Base-by-base conservation (phyloP, 2,888 invertebrate species). In the Dasypolia templi region DNA sequence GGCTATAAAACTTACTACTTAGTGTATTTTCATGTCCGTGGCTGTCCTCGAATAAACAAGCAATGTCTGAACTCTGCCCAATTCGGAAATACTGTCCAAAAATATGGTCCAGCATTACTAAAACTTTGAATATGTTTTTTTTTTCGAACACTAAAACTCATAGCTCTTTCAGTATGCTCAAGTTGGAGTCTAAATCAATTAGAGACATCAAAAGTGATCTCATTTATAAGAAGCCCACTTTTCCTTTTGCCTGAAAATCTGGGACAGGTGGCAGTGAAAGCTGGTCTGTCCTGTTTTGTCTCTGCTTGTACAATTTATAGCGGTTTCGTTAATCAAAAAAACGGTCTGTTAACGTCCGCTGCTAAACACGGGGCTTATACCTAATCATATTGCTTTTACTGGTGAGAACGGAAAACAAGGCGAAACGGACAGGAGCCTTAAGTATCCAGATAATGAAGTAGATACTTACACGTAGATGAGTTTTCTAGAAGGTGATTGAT, bases 191-290 rank as follows among this genome's bases (percentile, higher is more conserved):
- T 22, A 46, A 66, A 79, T 68, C 59, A 81, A 75, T 81, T 69
- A 66, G 42, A 77, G 44, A 73, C 49, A 58, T 72, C 72, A 76
- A 66, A 79, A 80, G 29, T 67, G 75, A 79, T 79, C 51, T 75
- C 42, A 83, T 85, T 85, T 85, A 85, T 81, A 85, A 72, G 71
- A 65, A n/a, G 39, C 61, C 55, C 49, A 56, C 66, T 79, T 72
- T 79, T 79, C 62, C 65, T 68, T 75, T 69, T 66, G 53, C 77
- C 73, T 76, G 82, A 68, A 76, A 72, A 85, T 72, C 72, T 59
- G 79, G 62, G 58, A 70, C 77, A 83, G 83, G 62, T 74, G 72
- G 17, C 35, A 72, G 78, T 65, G 79, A 80, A 86, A 81, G 72
- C 75, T 71, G 14, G 77, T 69, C 61, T 58, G 67, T 76, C 85